Evolutionary conservation across 2,113 vertebrate genomes (phyloP).

Genomic region (Heterocephalus glaber): DNA sequence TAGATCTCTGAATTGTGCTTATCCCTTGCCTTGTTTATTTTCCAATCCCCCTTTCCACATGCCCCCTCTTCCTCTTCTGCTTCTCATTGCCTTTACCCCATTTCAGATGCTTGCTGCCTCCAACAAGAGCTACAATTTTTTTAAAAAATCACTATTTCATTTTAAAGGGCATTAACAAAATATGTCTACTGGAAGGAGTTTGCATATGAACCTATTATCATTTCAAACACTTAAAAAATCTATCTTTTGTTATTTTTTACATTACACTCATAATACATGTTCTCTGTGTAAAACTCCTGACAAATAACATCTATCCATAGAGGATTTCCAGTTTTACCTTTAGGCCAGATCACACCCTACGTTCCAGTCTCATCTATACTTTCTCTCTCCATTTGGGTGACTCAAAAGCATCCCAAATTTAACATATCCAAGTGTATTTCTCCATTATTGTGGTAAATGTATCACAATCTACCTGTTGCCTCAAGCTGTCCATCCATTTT

Average conservation of each 20-base stretch:
- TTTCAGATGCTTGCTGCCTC: neutral
- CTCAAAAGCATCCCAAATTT: neutral
- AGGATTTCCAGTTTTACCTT: neutral
- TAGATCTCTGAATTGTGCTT: neutral
- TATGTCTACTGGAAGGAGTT: neutral
- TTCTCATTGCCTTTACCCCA: neutral
- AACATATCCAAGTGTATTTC: neutral
- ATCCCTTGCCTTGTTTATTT: neutral
- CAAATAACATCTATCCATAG: neutral
- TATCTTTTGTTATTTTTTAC: neutral
- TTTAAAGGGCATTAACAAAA: neutral
- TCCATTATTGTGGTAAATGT: neutral
- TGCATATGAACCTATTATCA: neutral
- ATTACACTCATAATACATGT: neutral
- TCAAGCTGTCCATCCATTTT: neutral
- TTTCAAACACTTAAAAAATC: neutral
- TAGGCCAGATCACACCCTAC: neutral
- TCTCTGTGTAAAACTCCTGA: conserved; percentile 28
- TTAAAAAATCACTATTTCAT: neutral
- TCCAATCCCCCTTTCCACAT: no score
- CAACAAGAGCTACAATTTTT: neutral
- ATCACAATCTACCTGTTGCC: neutral
- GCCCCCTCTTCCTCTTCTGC: neutral
- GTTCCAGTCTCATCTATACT: neutral
- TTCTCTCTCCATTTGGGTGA: neutral